Conservation (phyloP, 2,888 invertebrate species). For the Ephialtes manifestator region DNA sequence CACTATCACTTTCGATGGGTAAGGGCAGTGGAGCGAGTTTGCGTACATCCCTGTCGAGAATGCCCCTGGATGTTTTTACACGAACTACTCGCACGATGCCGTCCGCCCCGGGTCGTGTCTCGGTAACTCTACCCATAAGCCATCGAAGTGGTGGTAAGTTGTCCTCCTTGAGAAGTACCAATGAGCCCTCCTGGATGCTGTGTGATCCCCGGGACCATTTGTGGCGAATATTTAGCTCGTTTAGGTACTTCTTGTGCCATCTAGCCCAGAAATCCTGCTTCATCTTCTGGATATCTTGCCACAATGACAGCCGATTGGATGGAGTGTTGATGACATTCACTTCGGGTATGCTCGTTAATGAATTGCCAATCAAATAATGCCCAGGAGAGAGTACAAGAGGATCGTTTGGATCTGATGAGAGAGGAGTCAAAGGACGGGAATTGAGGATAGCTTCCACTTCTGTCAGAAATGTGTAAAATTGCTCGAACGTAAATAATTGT, state of each 20-base stretch:
- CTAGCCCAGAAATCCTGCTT: slow-evolving; percentile 62
- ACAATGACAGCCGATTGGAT: slow-evolving; percentile 56
- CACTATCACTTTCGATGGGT: background rate
- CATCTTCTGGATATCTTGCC: slow-evolving; percentile 65
- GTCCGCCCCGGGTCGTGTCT: background rate
- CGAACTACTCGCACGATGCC: slow-evolving; percentile 1
- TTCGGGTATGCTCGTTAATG: slow-evolving; percentile 56
- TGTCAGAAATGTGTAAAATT: no score
- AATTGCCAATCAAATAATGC: slow-evolving; percentile 67
- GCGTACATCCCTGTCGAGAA: slow-evolving; percentile 1
- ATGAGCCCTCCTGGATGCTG: slow-evolving; percentile 19
- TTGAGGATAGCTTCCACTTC: no score
- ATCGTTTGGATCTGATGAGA: slow-evolving; percentile 21
- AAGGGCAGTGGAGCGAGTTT: slow-evolving; percentile 16
- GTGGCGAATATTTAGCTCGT: slow-evolving; percentile 58
- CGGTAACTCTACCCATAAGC: slow-evolving; percentile 18
- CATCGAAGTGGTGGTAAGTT: slow-evolving; percentile 36
- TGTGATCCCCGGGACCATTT: slow-evolving; percentile 51
- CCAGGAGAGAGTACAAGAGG: slow-evolving; percentile 54
- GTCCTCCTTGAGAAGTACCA: slow-evolving; percentile 42
- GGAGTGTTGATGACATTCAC: slow-evolving; percentile 32
- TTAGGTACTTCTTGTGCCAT: slow-evolving; percentile 62
- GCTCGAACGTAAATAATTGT: background rate
- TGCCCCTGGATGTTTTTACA: slow-evolving; percentile 3
- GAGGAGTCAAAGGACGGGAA: no score